Percentiles rank a stretch among this genome's conserved stretches.
Evolutionary conservation across 2,888 invertebrate species (phyloP).

Genomic region (Hymenopus coronatus): DNA sequence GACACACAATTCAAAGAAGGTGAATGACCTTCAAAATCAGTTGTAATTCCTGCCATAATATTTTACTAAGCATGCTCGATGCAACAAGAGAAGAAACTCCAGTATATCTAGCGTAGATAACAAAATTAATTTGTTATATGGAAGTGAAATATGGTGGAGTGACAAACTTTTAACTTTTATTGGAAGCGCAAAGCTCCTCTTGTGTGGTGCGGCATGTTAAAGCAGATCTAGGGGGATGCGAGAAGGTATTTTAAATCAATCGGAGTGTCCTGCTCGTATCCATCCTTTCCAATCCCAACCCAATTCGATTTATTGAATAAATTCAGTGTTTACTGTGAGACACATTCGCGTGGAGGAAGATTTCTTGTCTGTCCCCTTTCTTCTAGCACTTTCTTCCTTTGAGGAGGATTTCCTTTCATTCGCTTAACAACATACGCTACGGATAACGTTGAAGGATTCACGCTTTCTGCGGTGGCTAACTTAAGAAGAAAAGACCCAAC

Average conservation of each 20-base stretch:
- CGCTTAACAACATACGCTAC: not conserved
- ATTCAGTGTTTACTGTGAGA: slow-evolving; percentile 13
- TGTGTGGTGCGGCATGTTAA: not conserved
- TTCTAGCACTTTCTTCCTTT: not conserved
- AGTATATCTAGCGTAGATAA: not conserved
- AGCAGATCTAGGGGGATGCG: not conserved
- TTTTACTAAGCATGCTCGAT: too few species aligned
- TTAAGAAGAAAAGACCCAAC: too few species aligned
- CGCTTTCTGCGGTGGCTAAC: not conserved
- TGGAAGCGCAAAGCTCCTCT: not conserved
- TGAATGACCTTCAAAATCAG: too few species aligned
- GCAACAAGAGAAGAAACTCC: not conserved
- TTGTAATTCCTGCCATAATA: too few species aligned
- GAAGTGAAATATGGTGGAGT: not conserved
- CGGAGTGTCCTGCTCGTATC: slow-evolving; percentile 9
- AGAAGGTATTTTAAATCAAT: slow-evolving; percentile 19
- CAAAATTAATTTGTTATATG: not conserved
- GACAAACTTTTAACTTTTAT: not conserved
- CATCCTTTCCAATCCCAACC: slow-evolving; percentile 6
- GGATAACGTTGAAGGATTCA: not conserved
- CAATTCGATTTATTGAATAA: slow-evolving; percentile 22
- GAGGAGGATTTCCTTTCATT: not conserved
- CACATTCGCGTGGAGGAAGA: not conserved
- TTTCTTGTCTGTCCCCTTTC: not conserved
- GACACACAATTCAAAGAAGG: too few species aligned